Base-by-base conservation (phyloP, 2,888 invertebrate genomes). In the Chrysopilus asiliformis region DNA sequence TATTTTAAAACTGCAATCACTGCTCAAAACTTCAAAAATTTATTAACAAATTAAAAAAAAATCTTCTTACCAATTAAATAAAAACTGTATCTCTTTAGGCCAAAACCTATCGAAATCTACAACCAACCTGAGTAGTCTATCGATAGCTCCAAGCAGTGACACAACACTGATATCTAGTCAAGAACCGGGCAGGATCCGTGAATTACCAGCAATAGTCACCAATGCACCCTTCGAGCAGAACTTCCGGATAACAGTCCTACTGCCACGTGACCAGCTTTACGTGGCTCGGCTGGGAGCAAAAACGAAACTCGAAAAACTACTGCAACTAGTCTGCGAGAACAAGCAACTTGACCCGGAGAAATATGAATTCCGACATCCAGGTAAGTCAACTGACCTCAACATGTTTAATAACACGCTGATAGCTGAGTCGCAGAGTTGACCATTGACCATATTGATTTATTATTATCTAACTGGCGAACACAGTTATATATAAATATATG, bases 201-300 rank as follows among this genome's bases (percentile, higher is more conserved):
- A 62, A 9, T 45, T 61, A 39, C 57, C 60, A 29, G 56, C 53
- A 35, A 57, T 53, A 40, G 56, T 59, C 33, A 60, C 55, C 37
- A 63, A 61, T 52, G 62, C 62, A 10, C 63, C 64, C 24, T 64
- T 64, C 39, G 64, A 64, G 48, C 64, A 64, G 47, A 62, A 58
- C 10, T 64, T 64, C 39, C 60, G 64, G 38, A 62, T 64, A 20
- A 64, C 62, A 58, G 80, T 86, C 22, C 76, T 82, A 54, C 65
- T 86, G 48, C 86, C 85, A 20, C 71, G 78, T 47, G 80, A 80
- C 55, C 85, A 86, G 62, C 68, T 85, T 39, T 80, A 76, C 60
- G 84, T 86, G 9, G 70, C 76, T 26, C 67, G 86, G 43, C 72
- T 84, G 42, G 79, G 78, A 45, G 77, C 79, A 10, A 71, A 74